Percentiles rank a stretch among this genome's conserved stretches.
Conservation (phyloP, 2,113 vertebrate genomes). For the Marmota monax region DNA sequence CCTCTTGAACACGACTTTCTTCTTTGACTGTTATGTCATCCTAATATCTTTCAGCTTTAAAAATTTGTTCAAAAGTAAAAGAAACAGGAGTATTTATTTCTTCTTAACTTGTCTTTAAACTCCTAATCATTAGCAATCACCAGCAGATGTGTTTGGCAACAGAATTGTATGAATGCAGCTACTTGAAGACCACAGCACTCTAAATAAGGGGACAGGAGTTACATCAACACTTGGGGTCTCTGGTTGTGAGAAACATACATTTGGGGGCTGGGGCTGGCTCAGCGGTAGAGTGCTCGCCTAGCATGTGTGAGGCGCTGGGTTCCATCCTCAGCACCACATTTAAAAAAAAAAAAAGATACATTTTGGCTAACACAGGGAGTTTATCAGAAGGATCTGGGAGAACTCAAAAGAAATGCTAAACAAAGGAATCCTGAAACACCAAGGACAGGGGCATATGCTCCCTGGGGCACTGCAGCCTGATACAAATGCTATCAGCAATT, state of each 20-base stretch:
- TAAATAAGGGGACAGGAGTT: background rate
- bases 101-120: background rate
- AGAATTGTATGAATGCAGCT: background rate
- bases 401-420: background rate
- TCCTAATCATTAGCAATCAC: background rate
- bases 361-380: background rate
- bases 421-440: background rate
- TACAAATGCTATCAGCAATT: fast-evolving
- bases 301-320: no score
- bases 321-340: no score
- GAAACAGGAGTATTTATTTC: background rate
- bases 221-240: background rate
- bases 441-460: background rate
- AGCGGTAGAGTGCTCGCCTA: no score
- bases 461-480: background rate
- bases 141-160: background rate
- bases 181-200: background rate
- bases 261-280: background rate
- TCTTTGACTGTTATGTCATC: background rate
- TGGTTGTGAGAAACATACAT: background rate
- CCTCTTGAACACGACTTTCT: background rate
- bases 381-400: background rate
- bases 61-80: background rate
- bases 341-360: background rate
- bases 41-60: background rate